Evolutionary conservation across 2,888 invertebrate genomes (phyloP), one percentile per base, ranked within the genome.

Genomic region (Drosophila lutescens): DNA sequence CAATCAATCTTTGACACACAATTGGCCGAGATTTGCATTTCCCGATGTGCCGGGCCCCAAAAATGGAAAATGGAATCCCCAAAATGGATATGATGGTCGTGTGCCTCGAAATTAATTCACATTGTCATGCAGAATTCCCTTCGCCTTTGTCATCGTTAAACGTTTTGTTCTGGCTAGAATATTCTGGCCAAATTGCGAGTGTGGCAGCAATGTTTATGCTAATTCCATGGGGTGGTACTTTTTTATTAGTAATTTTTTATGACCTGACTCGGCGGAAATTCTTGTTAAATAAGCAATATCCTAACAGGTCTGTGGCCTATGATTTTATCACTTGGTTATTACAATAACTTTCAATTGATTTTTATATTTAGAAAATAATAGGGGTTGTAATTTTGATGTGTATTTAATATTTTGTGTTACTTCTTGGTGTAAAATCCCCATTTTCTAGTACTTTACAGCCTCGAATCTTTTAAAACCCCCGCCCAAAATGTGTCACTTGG

Each of bases 1-100:
- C 72, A 69, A 69, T 69, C 68, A 69, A 69, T 71, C 68, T 71
- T 58, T 69, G 56, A 56, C 41, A 49, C 49, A 54, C 9, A 41
- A 20, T 30, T 49, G 59, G 20, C 60, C 41, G 36, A 36, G 34
- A 49, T 49, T 55, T 53, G 50, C 30, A 47, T 53, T n/a, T 13
- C 38, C 17, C 7, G 13, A 17, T 30, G n/a, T 40, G 12, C n/a
- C 20, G n/a, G 23, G 12, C 20, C 57, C 26, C 20, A 12, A 43
- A 51, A 50, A 12, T 38, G 43, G 20, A 43, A 51, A 50, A 12
- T 38, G 43, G 20, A 17, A 17, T 26, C 15, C 10, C 10, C 30
- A 20, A 12, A 23, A 6, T 41, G 62, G 10, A 38, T 30, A n/a
- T 23, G 55, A 20, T 23, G 55, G 13, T 41, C 49, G 49, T 38